Conservation (phyloP, 2,888 invertebrate species). For the Dorcus hopei region DNA sequence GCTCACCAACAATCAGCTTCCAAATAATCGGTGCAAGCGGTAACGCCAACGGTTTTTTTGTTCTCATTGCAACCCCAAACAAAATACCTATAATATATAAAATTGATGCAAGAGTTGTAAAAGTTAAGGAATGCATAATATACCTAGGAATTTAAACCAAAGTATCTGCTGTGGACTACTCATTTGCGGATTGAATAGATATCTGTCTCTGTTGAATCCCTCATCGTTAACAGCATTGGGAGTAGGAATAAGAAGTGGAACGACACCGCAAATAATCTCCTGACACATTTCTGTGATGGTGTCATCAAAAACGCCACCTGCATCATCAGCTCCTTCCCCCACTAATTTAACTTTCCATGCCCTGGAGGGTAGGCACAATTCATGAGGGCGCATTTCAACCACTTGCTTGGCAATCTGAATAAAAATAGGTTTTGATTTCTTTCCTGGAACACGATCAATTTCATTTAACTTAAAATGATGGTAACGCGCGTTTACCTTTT, state of each 20-base stretch:
- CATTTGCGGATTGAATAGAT: constrained; percentile 58
- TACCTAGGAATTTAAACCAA: constrained; percentile 62
- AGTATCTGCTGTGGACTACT: constrained; percentile 53
- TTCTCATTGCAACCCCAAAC: constrained; percentile 63
- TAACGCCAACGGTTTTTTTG: constrained; percentile 63
- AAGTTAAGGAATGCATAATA: constrained; percentile 10
- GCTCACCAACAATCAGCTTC: constrained; percentile 61
- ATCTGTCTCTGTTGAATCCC: constrained; percentile 61
- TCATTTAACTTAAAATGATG: not conserved
- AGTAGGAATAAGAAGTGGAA: constrained; percentile 59
- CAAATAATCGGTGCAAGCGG: constrained; percentile 62
- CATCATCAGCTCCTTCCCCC: constrained; percentile 67
- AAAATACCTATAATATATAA: constrained; percentile 50
- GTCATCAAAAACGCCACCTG: constrained; percentile 68
- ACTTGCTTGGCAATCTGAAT: constrained; percentile 63
- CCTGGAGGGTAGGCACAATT: constrained; percentile 59
- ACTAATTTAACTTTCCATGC: constrained; percentile 66
- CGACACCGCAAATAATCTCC: constrained; percentile 57
- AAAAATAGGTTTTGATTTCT: constrained; percentile 59
- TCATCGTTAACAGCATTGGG: constrained; percentile 61
- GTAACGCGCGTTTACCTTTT: constrained; percentile 43
- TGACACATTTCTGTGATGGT: constrained; percentile 67
- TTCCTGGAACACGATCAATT: constrained; percentile 32
- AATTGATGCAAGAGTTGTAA: not conserved
- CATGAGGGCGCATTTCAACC: constrained; percentile 55